Evolutionary conservation across 2,797 vertebrate species (phyloP).

Genomic region (Scleropages formosus): DNA sequence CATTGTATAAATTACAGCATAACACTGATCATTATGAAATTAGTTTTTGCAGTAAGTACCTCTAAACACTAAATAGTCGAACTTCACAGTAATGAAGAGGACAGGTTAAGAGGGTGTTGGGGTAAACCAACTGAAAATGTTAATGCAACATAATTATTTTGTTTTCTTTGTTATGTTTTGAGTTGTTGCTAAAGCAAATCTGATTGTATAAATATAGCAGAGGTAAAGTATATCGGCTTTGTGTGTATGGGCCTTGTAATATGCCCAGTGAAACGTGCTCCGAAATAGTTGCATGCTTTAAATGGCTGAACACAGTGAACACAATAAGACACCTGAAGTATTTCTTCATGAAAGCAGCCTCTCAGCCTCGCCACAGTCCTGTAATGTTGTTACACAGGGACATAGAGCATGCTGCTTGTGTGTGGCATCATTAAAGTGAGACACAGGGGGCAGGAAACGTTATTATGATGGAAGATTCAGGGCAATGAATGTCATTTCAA

Average conservation of each 20-base stretch:
- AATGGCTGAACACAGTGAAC: background rate
- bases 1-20: slow-evolving; percentile 1
- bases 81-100: background rate
- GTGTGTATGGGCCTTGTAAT: background rate
- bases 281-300: background rate
- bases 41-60: background rate
- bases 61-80: background rate
- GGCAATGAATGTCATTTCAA: slow-evolving; percentile 6
- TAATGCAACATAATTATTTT: background rate
- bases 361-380: background rate
- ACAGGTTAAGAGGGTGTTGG: background rate
- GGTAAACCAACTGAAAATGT: too few species aligned
- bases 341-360: background rate
- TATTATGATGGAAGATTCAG: background rate
- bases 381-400: background rate
- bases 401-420: background rate
- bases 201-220: background rate
- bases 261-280: background rate
- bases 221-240: background rate
- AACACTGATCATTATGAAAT: background rate
- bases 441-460: background rate
- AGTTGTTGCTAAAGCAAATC: background rate
- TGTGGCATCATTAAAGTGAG: background rate
- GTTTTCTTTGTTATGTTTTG: background rate
- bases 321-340: too few species aligned